A percentile compares a stretch with the other conserved stretches of the same genome.
Evolutionary conservation across 2,888 invertebrate species (phyloP).

Genomic region (Dorcus parallelipipedus): DNA sequence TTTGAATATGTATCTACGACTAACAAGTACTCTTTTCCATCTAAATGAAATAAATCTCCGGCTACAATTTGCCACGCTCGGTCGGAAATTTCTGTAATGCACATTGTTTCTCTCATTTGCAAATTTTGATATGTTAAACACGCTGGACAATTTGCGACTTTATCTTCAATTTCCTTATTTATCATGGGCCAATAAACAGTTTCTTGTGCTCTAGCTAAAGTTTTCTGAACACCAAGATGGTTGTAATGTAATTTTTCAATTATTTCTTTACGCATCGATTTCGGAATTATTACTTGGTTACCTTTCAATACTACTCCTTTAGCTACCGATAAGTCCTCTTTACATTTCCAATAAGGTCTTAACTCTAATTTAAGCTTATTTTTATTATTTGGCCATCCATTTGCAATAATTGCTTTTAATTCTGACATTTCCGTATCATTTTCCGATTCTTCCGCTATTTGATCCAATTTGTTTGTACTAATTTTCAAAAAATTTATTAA

Average conservation of each 20-base stretch:
- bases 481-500: background rate
- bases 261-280: constrained; percentile 21
- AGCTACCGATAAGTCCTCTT: constrained; percentile 12
- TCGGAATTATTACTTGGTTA: constrained; percentile 26
- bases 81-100: too few species aligned
- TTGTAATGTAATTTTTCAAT: constrained; percentile 25
- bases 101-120: constrained; percentile 25
- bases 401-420: background rate
- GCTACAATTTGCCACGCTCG: too few species aligned
- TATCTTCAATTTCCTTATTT: constrained; percentile 22
- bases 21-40: constrained; percentile 24
- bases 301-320: constrained; percentile 23
- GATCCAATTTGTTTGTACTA: background rate
- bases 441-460: background rate
- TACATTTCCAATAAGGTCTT: constrained; percentile 17
- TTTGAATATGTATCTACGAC: constrained; percentile 29
- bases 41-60: constrained; percentile 29
- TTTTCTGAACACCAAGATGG: too few species aligned
- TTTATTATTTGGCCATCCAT: constrained; percentile 14
- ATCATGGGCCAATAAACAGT: constrained; percentile 31
- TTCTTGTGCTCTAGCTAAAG: too few species aligned
- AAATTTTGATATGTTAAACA: constrained; percentile 24
- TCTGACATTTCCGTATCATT: background rate
- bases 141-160: constrained; percentile 24
- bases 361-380: constrained; percentile 1